Percentiles rank a stretch among this genome's conserved stretches.
These are phyloP conservation scores for Cranoglanis bouderius DNA, from an alignment of 2,113 vertebrate species.

Conservation along the genomic window DNA sequence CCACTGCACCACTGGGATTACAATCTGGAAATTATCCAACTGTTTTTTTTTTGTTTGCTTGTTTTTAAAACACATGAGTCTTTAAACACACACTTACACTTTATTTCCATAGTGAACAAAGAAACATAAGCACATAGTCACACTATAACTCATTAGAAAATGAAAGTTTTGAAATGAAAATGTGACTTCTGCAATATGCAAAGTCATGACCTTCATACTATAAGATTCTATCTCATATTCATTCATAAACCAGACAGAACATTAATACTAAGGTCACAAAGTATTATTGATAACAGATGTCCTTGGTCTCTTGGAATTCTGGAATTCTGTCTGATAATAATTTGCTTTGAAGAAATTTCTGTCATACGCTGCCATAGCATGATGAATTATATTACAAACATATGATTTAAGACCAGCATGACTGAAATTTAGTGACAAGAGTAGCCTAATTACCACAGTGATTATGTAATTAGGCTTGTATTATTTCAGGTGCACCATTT, in stretches of 20 bases:
- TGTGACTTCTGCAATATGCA: background rate
- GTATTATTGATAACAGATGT: background rate
- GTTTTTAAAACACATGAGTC: background rate
- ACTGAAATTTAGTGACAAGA: background rate
- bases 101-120: background rate
- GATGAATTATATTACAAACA: background rate
- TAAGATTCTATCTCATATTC: background rate
- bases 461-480: slow-evolving; percentile 1
- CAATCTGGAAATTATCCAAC: slow-evolving; percentile 65
- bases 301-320: background rate
- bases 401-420: background rate
- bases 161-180: background rate
- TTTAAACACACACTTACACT: slow-evolving; percentile 11
- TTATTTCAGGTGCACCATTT: slow-evolving; percentile 23
- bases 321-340: background rate
- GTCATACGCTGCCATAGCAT: background rate
- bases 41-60: background rate
- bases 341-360: background rate
- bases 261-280: background rate
- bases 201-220: background rate
- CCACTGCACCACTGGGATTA: slow-evolving; percentile 39
- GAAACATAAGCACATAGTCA: background rate
- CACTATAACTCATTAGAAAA: background rate
- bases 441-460: background rate
- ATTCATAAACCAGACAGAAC: slow-evolving; percentile 1